Evolutionary conservation across 2,113 vertebrate species (phyloP).

Genomic region (Calyptomena viridis): DNA sequence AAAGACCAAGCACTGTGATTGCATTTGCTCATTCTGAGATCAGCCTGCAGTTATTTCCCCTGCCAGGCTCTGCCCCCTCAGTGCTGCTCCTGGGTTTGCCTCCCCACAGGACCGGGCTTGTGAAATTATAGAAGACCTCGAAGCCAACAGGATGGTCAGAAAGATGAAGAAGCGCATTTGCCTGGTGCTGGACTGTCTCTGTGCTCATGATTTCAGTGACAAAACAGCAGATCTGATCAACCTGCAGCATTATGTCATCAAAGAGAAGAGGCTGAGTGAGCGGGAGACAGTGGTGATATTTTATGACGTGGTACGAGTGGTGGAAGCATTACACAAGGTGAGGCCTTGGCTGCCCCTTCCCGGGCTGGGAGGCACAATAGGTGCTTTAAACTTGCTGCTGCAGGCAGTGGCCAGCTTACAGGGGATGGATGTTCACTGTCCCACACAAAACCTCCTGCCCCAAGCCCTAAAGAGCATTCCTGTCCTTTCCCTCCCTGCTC

Average conservation of each 20-base stretch:
- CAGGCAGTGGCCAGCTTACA: not conserved
- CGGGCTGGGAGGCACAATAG: not conserved
- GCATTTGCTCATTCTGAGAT: not conserved
- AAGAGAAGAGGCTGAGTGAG: constrained; percentile 95
- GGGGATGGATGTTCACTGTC: not conserved
- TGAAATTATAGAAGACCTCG: constrained; percentile 89
- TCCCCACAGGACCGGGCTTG: constrained; percentile 88
- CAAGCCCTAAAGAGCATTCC: not conserved
- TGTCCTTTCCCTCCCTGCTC: not conserved
- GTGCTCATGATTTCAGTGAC: constrained; percentile 96
- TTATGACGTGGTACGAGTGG: constrained; percentile 96
- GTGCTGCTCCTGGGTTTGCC: not conserved
- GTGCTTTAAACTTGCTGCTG: not conserved
- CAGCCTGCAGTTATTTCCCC: not conserved
- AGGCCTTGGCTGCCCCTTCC: not conserved
- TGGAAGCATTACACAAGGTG: constrained; percentile 97
- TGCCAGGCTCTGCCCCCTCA: not conserved
- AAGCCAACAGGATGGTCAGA: constrained; percentile 86
- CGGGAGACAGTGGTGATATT: constrained; percentile 97
- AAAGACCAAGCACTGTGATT: not conserved
- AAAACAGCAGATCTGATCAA: constrained; percentile 98
- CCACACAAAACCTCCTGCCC: accelerated
- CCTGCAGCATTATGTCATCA: constrained; percentile 98
- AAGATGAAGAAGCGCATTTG: constrained; percentile 98
- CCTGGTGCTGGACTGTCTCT: constrained; percentile 96